Conservation (phyloP, 2,888 invertebrate genomes). For the Hanleya hanleyi region DNA sequence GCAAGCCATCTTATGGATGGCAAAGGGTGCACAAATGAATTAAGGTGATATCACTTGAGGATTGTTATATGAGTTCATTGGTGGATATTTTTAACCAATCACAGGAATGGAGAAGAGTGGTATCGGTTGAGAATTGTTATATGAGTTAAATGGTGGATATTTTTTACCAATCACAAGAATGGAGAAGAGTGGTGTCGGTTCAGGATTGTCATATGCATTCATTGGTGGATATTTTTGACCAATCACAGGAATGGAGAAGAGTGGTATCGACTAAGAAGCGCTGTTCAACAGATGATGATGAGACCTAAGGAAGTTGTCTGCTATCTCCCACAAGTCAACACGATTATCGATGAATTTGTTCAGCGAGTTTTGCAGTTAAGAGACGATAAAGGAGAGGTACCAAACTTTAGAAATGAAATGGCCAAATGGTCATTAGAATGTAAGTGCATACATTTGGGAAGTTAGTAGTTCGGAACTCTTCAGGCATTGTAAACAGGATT, state of each 20-base stretch:
- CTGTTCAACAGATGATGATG: conserved; percentile 91
- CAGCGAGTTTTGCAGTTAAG: conserved; percentile 71
- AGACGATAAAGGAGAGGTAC: conserved; percentile 75
- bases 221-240: no score
- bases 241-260: conserved; percentile 89
- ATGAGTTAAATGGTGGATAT: not conserved
- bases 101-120: no score
- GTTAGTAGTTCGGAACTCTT: no score
- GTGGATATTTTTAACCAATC: no score
- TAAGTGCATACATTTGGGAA: conserved; percentile 76
- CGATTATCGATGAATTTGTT: conserved; percentile 82
- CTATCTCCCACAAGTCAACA: conserved; percentile 82
- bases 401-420: conserved; percentile 90
- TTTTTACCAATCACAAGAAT: not conserved
- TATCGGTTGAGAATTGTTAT: no score
- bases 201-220: not conserved
- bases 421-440: conserved; percentile 96
- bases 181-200: not conserved
- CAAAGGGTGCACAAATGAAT: not conserved
- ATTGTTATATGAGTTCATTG: no score
- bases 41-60: no score
- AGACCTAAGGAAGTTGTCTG: conserved; percentile 85
- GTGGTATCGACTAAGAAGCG: conserved; percentile 91
- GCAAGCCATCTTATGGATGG: not conserved
- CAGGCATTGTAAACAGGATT: no score